Evolutionary conservation across 2,888 invertebrate species (phyloP), one percentile per base, ranked within the genome.

Genomic region (Parascotia fuliginaria): DNA sequence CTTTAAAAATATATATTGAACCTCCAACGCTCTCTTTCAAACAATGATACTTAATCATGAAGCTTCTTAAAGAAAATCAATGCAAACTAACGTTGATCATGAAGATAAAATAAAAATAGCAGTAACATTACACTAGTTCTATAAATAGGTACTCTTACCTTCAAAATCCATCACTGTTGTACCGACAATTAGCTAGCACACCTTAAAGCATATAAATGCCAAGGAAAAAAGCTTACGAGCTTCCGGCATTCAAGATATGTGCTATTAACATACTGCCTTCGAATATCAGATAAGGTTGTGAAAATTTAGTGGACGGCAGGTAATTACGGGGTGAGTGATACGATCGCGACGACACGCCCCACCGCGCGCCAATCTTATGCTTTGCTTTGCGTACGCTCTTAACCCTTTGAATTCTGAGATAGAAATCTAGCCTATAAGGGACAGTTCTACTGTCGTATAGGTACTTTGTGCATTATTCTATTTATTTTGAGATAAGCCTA

Each of bases 301-400:
- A 83, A 87, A 88, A 89, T 87, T 88, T 87, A 81, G 85, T 87
- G 83, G 79, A 85, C 79, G 80, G 81, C 75, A 69, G 81, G 81
- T 86, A 88, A 88, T 88, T 87, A 87, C 84, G 70, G 77, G 63
- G 55, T 43, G 45, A 48, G 46, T 67, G 87, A 88, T 88, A 87
- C 65, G 59, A 87, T 87, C 87, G 66, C 59, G 61, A 67, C 70
- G 78, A 74, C 81, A 84, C 87, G 82, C 87, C 70, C 88, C 71
- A 67, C 80, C 55, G 68, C 64, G 55, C 63, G 70, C 73, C 79
- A 79, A 77, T 76, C 70, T 72, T 72, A 65, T 72, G 72, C 58
- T 59, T 39, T 31, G 32, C 31, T 48, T 42, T 61, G 63, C 54
- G 65, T 61, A 65, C 67, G 66, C 56, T 39, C 28, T 28, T 33